Percentiles rank a stretch among this genome's conserved stretches.
These are phyloP conservation scores for Trypoxylon attenuatum DNA, from an alignment of 2,888 invertebrate species.

Conservation along the genomic window DNA sequence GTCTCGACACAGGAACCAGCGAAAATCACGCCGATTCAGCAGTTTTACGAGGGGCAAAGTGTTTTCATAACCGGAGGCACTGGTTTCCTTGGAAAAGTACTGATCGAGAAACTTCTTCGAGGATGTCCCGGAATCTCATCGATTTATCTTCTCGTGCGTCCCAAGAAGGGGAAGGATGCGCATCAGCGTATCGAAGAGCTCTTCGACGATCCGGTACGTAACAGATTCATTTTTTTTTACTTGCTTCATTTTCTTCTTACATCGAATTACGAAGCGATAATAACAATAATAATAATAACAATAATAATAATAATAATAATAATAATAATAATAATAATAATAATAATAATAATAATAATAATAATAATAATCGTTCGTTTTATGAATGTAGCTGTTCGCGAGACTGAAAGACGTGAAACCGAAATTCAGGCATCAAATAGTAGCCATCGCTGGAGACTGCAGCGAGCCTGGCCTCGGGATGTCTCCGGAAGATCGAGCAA, in stretches of 20 bases:
- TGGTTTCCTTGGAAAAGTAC: slow-evolving; percentile 83
- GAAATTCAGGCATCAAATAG: slow-evolving; percentile 79
- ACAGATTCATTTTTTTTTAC: neutral
- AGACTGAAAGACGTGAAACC: slow-evolving; percentile 77
- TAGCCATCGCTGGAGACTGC: slow-evolving; percentile 79
- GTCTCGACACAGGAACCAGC: slow-evolving; percentile 21
- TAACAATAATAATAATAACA: no score
- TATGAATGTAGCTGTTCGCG: slow-evolving; percentile 76
- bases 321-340: no score
- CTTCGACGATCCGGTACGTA: slow-evolving; percentile 70
- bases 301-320: no score
- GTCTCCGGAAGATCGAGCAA: slow-evolving; percentile 76
- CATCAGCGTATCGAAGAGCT: slow-evolving; percentile 76
- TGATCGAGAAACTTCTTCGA: slow-evolving; percentile 82
- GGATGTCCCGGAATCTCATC: slow-evolving; percentile 78
- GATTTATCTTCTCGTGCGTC: slow-evolving; percentile 79
- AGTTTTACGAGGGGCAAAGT: slow-evolving; percentile 76
- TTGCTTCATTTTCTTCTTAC: neutral
- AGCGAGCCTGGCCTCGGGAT: slow-evolving; percentile 79
- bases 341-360: no score
- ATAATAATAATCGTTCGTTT: no score
- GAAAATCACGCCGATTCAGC: slow-evolving; percentile 70
- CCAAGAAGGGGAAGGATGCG: slow-evolving; percentile 77
- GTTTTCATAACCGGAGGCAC: slow-evolving; percentile 81
- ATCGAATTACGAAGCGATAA: no score